Evolutionary conservation across 2,797 vertebrate genomes (phyloP).

Genomic region (Graptemys geographica): DNA sequence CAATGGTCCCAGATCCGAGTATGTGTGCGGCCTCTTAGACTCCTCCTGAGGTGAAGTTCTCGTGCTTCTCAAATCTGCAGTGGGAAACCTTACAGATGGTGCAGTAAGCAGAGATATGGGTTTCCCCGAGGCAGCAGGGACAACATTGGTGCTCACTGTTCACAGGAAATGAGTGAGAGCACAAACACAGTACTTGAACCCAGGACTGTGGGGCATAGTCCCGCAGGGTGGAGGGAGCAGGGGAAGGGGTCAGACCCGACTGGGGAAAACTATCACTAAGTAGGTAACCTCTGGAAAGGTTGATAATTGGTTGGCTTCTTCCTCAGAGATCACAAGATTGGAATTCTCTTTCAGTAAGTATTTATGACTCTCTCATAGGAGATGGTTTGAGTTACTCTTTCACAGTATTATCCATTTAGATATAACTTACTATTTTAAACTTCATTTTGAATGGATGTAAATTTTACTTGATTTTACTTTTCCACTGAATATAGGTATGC

Average conservation of each 20-base stretch:
- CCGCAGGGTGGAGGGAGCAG: accelerated
- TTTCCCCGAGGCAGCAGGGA: background rate
- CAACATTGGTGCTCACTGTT: background rate
- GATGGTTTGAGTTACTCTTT: background rate
- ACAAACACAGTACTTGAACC: background rate
- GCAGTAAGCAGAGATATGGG: background rate
- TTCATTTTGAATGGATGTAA: background rate
- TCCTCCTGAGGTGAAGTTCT: background rate
- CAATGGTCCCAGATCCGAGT: background rate
- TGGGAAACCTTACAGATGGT: too few relatives aligned
- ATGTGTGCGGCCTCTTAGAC: background rate
- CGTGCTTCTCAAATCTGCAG: background rate
- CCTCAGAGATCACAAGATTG: background rate
- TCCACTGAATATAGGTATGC: background rate
- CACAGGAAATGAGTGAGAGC: background rate
- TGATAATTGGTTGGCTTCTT: background rate
- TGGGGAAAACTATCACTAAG: background rate
- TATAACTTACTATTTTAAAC: background rate
- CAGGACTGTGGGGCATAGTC: background rate
- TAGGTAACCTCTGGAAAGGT: background rate
- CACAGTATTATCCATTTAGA: background rate
- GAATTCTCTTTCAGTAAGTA: background rate
- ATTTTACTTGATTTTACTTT: background rate
- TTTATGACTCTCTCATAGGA: background rate
- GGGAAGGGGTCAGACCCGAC: background rate